Evolutionary conservation across 2,113 vertebrate genomes (phyloP), one percentile per base, ranked within the genome.

Genomic region (Tricholaema leucomelas): DNA sequence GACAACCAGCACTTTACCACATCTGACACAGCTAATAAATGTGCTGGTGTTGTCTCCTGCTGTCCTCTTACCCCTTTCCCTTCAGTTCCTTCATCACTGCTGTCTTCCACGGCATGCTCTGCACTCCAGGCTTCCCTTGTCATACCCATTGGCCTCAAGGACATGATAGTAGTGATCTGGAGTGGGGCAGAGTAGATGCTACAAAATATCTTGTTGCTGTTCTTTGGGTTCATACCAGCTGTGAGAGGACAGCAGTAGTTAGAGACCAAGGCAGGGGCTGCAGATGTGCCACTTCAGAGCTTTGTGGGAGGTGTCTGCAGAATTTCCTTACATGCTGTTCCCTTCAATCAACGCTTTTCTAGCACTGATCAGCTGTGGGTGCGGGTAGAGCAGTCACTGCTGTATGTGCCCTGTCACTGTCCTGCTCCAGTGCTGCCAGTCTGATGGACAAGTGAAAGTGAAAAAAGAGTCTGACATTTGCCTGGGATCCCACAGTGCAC

Each of bases 101-200:
- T 50, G 4, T 36, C 81, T 20, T n/a, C n/a, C 42, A n/a, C 80
- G 63, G 50, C 1, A 28, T 10, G 25, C 61, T 12, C 15, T 4
- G 5, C 1, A 0, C 36, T 48, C 42, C 23, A 7, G 64, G 17
- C n/a, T 23, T 19, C 20, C 33, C 66, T 60, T 90, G 65, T 12
- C 42, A 11, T 5, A 27, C 67, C 0, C 15, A 2, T 2, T 0
- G 1, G 63, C 4, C n/a, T 25, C 12, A 0, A 56, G 56, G 71
- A 31, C 5, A 3, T 4, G 9, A 13, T 48, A 14, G 54, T 5
- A 31, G 0, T 7, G 9, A 7, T 7, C 1, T 36, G 36, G 60
- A 12, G 42, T 48, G 46, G 30, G 61, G 31, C 33, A 33, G 40
- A 46, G 4, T 24, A 6, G 11, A 2, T 0, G 1, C 10, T 1